phyloP scores from a whole-genome alignment of 2,797 vertebrate genomes.

The Gymnocypris eckloni region DNA sequence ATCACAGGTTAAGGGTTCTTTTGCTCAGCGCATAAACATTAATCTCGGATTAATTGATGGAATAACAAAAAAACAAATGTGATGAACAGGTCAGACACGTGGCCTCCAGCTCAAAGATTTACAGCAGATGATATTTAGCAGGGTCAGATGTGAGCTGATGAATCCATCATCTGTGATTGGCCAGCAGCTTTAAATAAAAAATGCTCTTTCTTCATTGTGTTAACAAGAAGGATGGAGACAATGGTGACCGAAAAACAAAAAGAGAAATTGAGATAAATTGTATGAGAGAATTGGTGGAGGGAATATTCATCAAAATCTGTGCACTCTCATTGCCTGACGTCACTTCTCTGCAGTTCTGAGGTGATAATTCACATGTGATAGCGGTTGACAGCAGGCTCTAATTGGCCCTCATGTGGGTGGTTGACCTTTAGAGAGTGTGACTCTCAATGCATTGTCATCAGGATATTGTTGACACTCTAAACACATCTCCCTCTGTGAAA shows the following conservation, averaged over 20 bases:
- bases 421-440: conserved; percentile 79
- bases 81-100: conserved; percentile 12
- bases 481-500: conserved; percentile 65
- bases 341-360: conserved; percentile 68
- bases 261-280: conserved; percentile 14
- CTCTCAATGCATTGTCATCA: conserved; percentile 75
- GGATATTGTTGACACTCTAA: conserved; percentile 73
- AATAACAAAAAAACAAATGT: neutral
- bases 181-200: conserved; percentile 10
- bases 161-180: conserved; percentile 20
- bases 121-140: conserved; percentile 10
- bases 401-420: conserved; percentile 73
- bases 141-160: neutral
- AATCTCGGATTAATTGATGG: conserved; percentile 5
- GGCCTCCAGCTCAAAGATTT: conserved; percentile 17
- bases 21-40: conserved; percentile 3
- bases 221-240: conserved; percentile 5
- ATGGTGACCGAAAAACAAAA: neutral
- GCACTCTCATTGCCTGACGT: conserved; percentile 47
- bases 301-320: conserved; percentile 56
- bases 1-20: conserved; percentile 5
- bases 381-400: conserved; percentile 76
- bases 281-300: neutral
- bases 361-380: conserved; percentile 77
- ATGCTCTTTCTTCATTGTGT: neutral